Percentiles rank a stretch among this genome's conserved stretches.
Evolutionary conservation across 2,113 vertebrate species (phyloP).

Genomic region (Macroglossus sobrinus): DNA sequence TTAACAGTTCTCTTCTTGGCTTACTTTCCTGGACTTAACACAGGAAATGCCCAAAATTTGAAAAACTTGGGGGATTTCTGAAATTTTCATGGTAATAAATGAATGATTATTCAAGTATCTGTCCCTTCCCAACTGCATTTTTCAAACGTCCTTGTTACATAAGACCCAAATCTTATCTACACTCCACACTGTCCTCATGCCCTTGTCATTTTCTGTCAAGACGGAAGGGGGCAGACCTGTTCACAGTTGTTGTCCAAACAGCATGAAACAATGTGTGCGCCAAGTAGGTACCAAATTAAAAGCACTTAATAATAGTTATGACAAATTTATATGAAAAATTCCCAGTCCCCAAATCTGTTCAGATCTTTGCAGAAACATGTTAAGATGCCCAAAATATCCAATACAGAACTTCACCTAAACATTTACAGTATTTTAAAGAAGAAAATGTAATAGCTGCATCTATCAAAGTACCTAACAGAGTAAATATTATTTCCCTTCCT

Average conservation of each 20-base stretch:
- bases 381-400: not conserved
- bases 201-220: not conserved
- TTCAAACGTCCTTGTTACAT: slow-evolving; percentile 10
- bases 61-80: not conserved
- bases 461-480: not conserved
- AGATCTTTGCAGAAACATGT: slow-evolving; percentile 1
- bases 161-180: not conserved
- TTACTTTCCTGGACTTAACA: not conserved
- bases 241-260: not conserved
- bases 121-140: not conserved
- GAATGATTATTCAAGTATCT: not conserved
- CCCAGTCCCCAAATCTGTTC: not conserved
- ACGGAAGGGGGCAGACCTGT: not conserved
- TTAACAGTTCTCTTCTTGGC: slow-evolving; percentile 13
- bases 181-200: not conserved
- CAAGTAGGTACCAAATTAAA: not conserved
- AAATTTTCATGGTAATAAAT: not conserved
- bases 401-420: not conserved
- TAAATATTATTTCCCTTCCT: not conserved
- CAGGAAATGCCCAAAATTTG: not conserved
- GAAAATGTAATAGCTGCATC: not conserved
- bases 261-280: not conserved
- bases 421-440: not conserved
- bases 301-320: not conserved
- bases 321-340: not conserved